Conservation (phyloP, 2,113 vertebrate genomes). For the Zosterops lateralis region DNA sequence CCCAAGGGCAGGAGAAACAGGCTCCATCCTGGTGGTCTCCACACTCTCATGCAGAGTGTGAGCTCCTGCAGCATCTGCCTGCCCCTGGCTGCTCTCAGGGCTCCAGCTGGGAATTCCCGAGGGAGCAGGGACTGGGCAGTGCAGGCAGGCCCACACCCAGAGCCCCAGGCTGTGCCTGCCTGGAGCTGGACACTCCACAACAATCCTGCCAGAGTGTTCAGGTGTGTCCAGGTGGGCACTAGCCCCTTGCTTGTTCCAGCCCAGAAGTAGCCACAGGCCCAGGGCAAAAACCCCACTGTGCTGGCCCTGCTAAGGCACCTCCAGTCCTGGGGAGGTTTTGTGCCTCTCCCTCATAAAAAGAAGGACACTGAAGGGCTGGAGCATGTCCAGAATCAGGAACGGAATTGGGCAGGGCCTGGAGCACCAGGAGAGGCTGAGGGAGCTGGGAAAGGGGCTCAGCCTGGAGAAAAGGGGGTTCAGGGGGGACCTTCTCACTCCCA, state of each 20-base stretch:
- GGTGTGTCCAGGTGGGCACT: background rate
- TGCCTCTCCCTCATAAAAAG: background rate
- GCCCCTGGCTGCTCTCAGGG: background rate
- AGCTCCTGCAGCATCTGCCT: background rate
- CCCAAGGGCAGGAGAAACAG: background rate
- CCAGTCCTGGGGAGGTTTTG: background rate
- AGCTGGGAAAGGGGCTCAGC: background rate
- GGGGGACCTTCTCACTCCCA: background rate
- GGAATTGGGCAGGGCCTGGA: background rate
- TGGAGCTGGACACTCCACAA: background rate
- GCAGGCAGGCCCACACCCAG: background rate
- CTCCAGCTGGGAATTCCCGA: background rate
- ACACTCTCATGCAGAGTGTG: fast-evolving
- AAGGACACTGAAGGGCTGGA: background rate
- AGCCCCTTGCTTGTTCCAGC: background rate
- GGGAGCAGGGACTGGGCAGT: background rate
- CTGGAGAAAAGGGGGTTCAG: background rate
- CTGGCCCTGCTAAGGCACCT: background rate
- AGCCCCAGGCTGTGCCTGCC: background rate
- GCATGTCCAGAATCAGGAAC: background rate
- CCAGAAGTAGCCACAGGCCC: background rate
- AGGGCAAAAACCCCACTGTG: no score
- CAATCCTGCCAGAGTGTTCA: background rate
- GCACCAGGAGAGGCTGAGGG: background rate
- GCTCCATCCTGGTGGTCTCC: background rate